phyloP scores from a whole-genome alignment of 2,888 invertebrate species.

The Molorchus minor region DNA sequence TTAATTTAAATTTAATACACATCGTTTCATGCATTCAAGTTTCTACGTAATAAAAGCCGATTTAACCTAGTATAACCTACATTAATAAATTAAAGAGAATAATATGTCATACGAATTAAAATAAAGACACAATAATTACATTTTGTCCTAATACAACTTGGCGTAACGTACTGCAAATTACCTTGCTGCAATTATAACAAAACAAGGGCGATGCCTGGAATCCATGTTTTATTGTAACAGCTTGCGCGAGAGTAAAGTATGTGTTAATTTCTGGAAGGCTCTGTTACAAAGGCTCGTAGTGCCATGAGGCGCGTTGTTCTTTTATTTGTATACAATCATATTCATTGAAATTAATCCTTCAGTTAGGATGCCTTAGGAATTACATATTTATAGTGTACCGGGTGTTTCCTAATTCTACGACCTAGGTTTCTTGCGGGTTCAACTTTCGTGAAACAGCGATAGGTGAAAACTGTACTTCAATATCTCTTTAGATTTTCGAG shows the following conservation, averaged over 20 bases:
- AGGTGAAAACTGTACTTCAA: no score
- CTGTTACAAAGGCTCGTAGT: conserved; percentile 36
- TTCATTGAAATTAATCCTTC: conserved; percentile 40
- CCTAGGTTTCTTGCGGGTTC: no score
- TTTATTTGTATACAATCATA: conserved; percentile 29
- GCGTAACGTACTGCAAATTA: conserved; percentile 51
- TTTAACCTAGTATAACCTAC: no score
- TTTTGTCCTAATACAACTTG: conserved; percentile 40
- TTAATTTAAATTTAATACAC: no score
- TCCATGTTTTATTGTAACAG: conserved; percentile 56
- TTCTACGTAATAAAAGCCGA: no score
- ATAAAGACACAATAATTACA: conserved; percentile 44
- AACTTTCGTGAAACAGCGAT: no score
- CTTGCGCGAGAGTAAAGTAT: conserved; percentile 55
- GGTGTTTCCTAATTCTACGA: no score
- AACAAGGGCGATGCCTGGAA: conserved; percentile 57
- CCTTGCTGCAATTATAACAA: conserved; percentile 55
- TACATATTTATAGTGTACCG: neutral
- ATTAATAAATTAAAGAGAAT: no score
- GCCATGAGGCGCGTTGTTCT: conserved; percentile 28
- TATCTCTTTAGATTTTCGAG: no score
- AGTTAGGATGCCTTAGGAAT: conserved; percentile 26
- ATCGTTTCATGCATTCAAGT: no score
- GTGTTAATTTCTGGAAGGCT: conserved; percentile 54
- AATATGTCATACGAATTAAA: conserved; percentile 41